Evolutionary conservation across 2,797 vertebrate species (phyloP).

Genomic region (Corythornis leucogaster): DNA sequence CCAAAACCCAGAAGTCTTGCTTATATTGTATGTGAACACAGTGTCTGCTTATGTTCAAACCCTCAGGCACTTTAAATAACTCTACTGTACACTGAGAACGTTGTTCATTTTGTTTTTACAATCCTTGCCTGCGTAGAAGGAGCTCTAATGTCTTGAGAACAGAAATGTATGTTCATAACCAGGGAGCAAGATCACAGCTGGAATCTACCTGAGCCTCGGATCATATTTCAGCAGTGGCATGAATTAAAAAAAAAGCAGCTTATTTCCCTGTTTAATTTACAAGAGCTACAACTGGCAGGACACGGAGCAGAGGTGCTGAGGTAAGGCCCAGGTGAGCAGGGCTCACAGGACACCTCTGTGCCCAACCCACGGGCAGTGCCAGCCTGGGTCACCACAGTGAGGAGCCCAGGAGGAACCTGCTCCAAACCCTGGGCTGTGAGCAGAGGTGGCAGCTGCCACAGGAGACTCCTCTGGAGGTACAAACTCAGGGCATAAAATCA

Average conservation of each 20-base stretch:
- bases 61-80: slow-evolving; percentile 77
- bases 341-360: slow-evolving; percentile 44
- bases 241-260: neutral
- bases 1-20: slow-evolving; percentile 71
- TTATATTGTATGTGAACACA: slow-evolving; percentile 54
- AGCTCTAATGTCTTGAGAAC: slow-evolving; percentile 22
- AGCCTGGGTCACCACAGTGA: neutral
- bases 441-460: slow-evolving; percentile 48
- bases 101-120: slow-evolving; percentile 78
- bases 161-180: slow-evolving; percentile 54
- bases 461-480: slow-evolving; percentile 27
- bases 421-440: neutral
- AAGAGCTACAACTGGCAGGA: slow-evolving; percentile 21
- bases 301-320: slow-evolving; percentile 30
- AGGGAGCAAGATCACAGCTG: slow-evolving; percentile 45
- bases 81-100: slow-evolving; percentile 75
- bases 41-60: slow-evolving; percentile 79
- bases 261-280: neutral
- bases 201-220: slow-evolving; percentile 49
- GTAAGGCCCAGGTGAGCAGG: slow-evolving; percentile 56
- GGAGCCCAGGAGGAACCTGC: neutral
- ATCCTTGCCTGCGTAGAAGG: slow-evolving; percentile 57
- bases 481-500: slow-evolving; percentile 18
- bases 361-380: slow-evolving; percentile 7
- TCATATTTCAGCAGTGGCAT: neutral